Evolutionary conservation across 2,113 vertebrate species (phyloP).

Genomic region (Myotis davidii): DNA sequence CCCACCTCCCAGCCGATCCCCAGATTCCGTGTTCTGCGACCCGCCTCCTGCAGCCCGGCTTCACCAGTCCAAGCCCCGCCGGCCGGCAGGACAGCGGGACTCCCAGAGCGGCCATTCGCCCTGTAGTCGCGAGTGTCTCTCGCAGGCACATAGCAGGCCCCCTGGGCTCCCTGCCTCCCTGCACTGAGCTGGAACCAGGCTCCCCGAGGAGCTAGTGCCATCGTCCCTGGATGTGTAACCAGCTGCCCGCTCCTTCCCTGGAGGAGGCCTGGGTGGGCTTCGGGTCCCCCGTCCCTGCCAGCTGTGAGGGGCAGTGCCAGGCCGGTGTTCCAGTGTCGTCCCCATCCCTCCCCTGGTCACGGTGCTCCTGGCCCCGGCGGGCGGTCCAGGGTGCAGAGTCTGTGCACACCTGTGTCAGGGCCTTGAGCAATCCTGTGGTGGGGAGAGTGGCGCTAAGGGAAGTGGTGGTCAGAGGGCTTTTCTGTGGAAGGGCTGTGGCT

Average conservation of each 20-base stretch:
- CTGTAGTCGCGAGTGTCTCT: no score
- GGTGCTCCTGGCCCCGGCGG: not conserved
- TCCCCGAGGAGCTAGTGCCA: not conserved
- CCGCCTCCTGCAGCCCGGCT: fast-evolving
- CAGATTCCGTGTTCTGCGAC: not conserved
- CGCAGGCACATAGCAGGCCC: no score
- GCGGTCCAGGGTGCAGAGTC: fast-evolving
- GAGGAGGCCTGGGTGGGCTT: not conserved
- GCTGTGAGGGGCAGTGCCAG: not conserved
- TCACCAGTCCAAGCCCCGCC: fast-evolving
- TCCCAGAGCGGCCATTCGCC: not conserved
- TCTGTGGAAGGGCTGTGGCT: not conserved
- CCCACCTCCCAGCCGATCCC: not conserved
- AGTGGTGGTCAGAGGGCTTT: not conserved
- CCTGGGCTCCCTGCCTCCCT: not conserved
- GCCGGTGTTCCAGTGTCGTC: not conserved
- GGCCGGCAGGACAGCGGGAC: not conserved
- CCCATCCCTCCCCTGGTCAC: not conserved
- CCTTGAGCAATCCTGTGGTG: not conserved
- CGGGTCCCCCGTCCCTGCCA: not conserved
- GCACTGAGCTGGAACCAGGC: fast-evolving
- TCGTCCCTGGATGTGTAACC: not conserved
- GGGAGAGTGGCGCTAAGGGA: no score
- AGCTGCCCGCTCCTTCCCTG: not conserved
- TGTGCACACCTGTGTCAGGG: not conserved